Evolutionary conservation across 2,797 vertebrate species (phyloP).

Genomic region (Australoheros facetus): DNA sequence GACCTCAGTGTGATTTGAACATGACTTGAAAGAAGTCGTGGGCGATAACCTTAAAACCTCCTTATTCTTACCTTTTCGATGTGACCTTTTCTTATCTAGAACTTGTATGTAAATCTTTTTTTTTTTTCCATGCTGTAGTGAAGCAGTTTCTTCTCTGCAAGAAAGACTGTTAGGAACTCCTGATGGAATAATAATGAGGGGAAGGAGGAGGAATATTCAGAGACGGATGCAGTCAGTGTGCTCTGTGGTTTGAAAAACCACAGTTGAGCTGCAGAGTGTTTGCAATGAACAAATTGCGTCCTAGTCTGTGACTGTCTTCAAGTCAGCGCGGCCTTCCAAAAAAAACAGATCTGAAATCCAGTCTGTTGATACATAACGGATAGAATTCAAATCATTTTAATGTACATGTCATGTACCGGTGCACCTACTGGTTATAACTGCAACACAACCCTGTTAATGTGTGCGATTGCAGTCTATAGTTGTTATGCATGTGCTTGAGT

Average conservation of each 20-base stretch:
- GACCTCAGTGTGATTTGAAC: not conserved
- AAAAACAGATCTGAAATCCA: constrained; percentile 17
- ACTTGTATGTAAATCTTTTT: constrained; percentile 31
- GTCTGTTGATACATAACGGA: not conserved
- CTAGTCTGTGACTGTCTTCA: not conserved
- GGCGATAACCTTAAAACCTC: not conserved
- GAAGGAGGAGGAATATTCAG: not conserved
- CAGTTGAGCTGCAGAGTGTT: constrained; percentile 10
- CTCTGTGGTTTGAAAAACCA: constrained; percentile 8
- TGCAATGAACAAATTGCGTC: constrained; percentile 28
- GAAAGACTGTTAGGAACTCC: constrained; percentile 19
- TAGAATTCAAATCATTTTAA: not conserved
- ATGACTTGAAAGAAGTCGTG: not conserved
- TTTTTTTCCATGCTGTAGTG: constrained; percentile 4
- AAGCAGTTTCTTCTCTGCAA: constrained; percentile 33
- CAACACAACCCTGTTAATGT: too few relatives aligned
- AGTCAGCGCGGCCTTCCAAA: not conserved
- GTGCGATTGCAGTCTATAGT: too few relatives aligned
- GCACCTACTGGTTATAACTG: too few relatives aligned
- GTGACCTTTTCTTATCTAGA: constrained; percentile 16
- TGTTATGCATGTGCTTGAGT: too few relatives aligned
- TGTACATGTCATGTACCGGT: not conserved
- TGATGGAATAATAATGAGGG: constrained; percentile 57
- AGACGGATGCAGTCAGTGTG: constrained; percentile 26
- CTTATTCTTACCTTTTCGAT: not conserved